These are phyloP conservation scores for Spodoptera littoralis DNA, from an alignment of 2,888 invertebrate species.

Conservation along the genomic window DNA sequence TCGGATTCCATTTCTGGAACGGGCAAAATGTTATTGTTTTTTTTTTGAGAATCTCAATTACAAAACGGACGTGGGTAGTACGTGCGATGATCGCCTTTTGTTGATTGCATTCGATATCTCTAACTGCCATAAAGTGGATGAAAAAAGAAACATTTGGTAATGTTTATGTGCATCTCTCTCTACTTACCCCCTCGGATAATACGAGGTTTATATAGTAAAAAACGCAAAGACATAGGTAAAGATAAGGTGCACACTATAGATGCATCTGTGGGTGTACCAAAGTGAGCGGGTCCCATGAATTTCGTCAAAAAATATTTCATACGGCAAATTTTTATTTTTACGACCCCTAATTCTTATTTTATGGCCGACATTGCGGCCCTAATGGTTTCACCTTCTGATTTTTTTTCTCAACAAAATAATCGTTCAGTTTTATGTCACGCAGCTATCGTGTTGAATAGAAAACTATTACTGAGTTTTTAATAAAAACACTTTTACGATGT, in stretches of 20 bases:
- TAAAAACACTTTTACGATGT: conserved; percentile 38
- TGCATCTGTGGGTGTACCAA: neutral
- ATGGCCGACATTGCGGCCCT: conserved; percentile 51
- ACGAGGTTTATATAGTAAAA: no score
- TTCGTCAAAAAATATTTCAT: conserved; percentile 43
- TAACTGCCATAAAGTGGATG: no score
- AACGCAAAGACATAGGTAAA: no score
- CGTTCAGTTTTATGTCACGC: conserved; percentile 51
- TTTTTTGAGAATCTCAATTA: no score
- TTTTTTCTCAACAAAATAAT: conserved; percentile 52
- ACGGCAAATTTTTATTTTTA: conserved; percentile 51
- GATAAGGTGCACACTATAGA: neutral
- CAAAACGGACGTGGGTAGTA: no score
- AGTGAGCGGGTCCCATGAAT: conserved; percentile 18
- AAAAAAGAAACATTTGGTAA: no score
- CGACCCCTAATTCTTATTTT: conserved; percentile 54
- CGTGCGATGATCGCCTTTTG: no score
- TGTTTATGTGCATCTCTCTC: no score
- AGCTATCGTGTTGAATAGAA: conserved; percentile 42
- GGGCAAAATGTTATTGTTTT: no score
- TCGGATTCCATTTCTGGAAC: no score
- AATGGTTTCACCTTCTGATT: conserved; percentile 58
- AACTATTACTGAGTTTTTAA: conserved; percentile 51
- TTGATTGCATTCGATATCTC: no score
- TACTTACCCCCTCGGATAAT: no score